Evolutionary conservation across 2,113 vertebrate species (phyloP).

Genomic region (Irena cyanogastra): DNA sequence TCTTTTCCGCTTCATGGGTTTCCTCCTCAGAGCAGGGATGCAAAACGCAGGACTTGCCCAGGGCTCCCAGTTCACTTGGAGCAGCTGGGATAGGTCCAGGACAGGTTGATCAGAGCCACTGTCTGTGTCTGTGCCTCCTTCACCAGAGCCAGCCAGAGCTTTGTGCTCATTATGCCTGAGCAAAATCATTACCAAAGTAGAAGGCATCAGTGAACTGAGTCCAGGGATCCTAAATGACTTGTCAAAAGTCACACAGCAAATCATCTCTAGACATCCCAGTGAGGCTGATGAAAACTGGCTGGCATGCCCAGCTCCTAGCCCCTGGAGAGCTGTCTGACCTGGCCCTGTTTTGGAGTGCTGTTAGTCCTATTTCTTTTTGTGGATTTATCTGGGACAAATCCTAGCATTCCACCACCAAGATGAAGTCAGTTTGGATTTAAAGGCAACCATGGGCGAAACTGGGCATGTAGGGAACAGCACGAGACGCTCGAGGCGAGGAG

Average conservation of each 20-base stretch:
- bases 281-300: neutral
- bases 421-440: conserved; percentile 16
- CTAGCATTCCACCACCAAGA: neutral
- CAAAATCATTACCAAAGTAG: neutral
- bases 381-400: conserved; percentile 1
- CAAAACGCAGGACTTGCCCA: neutral
- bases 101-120: neutral
- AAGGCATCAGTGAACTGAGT: neutral
- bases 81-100: neutral
- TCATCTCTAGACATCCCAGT: neutral
- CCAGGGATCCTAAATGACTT: neutral
- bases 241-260: neutral
- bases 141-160: neutral
- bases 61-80: neutral
- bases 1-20: neutral
- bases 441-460: conserved; percentile 56
- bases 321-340: neutral
- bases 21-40: neutral
- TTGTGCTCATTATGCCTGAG: neutral
- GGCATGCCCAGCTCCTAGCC: neutral
- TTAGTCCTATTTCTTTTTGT: neutral
- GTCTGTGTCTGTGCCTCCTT: neutral
- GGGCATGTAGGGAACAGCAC: conserved; percentile 19
- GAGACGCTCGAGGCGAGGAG: neutral
- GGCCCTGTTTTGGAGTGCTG: neutral